phyloP scores from a whole-genome alignment of 2,113 vertebrate genomes.

The Danionella cerebrum region DNA sequence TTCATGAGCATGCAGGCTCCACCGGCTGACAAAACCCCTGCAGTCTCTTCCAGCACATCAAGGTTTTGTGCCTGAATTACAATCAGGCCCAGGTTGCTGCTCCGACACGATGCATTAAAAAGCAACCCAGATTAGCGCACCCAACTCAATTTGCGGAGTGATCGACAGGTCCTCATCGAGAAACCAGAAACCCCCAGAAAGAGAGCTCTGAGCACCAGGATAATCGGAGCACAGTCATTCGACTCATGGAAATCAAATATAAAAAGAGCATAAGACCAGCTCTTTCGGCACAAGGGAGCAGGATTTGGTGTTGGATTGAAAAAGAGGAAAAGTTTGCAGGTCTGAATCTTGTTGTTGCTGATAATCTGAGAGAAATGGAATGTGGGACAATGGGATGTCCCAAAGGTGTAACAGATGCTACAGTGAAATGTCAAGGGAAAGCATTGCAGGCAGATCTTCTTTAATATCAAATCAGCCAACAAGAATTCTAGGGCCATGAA shows the following conservation, averaged over 20 bases:
- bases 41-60: conserved; percentile 63
- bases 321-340: conserved; percentile 47
- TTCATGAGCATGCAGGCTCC: conserved; percentile 73
- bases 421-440: conserved; percentile 36
- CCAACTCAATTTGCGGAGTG: conserved; percentile 45
- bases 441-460: conserved; percentile 42
- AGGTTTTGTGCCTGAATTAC: conserved; percentile 52
- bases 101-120: conserved; percentile 44
- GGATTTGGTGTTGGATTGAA: conserved; percentile 23
- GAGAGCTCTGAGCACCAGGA: conserved; percentile 9
- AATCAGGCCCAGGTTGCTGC: conserved; percentile 48
- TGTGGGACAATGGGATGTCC: conserved; percentile 37
- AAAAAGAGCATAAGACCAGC: conserved; percentile 30
- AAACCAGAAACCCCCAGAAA: conserved; percentile 21
- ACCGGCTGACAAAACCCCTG: conserved; percentile 67
- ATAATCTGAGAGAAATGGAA: conserved; percentile 60
- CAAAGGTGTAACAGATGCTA: conserved; percentile 29
- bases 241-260: conserved; percentile 43
- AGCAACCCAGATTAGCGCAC: conserved; percentile 55
- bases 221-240: conserved; percentile 49
- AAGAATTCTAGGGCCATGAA: too few relatives aligned
- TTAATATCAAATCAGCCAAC: conserved; percentile 25
- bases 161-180: conserved; percentile 48
- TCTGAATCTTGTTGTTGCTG: conserved; percentile 52
- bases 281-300: conserved; percentile 30